Percentiles rank a stretch among this genome's conserved stretches.
phyloP scores from a whole-genome alignment of 2,113 vertebrate species.

The Cyanoramphus novaezelandiae region DNA sequence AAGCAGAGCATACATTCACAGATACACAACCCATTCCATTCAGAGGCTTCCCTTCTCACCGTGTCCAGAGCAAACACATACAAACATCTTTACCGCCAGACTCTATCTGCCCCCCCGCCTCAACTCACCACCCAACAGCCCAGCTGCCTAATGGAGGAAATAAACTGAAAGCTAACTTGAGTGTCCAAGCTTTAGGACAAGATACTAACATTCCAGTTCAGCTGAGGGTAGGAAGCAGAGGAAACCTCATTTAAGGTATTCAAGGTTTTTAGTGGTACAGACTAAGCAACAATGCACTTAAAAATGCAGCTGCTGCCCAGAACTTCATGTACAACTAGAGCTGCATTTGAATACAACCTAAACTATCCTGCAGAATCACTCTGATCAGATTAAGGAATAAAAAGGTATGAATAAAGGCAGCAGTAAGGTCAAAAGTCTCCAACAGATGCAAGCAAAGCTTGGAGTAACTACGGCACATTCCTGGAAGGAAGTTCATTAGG shows the following conservation, averaged over 20 bases:
- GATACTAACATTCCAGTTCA: background rate
- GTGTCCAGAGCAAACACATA: background rate
- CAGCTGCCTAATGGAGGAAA: background rate
- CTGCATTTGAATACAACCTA: background rate
- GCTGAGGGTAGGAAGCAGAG: background rate
- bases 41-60: background rate
- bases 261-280: background rate
- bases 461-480: background rate
- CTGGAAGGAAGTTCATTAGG: background rate
- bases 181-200: background rate
- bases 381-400: background rate
- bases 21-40: background rate
- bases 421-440: background rate
- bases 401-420: background rate
- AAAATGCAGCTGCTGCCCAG: background rate
- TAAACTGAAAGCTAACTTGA: background rate
- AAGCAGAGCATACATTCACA: background rate
- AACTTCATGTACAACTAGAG: background rate
- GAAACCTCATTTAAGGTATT: background rate
- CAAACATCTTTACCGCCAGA: background rate
- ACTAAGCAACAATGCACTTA: background rate
- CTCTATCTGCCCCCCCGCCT: fast-evolving
- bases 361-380: background rate
- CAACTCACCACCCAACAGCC: background rate
- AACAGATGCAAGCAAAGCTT: background rate